Evolutionary conservation across 1,140 invertebrate genomes (phyloP).

Genomic region (Penaeus japonicus): DNA sequence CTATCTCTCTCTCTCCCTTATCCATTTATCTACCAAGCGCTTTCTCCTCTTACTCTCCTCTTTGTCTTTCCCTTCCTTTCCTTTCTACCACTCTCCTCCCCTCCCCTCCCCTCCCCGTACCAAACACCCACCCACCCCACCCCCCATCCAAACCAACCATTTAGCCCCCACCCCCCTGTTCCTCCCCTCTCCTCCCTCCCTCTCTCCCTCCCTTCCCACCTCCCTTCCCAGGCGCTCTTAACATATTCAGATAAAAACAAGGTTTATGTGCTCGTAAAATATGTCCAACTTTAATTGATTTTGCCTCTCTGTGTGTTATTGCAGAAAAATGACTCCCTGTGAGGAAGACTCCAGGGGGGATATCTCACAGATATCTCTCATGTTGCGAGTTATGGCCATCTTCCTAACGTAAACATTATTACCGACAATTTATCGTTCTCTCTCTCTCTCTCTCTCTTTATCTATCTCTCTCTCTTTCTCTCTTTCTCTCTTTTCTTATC

Average conservation of each 20-base stretch:
- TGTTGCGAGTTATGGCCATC: slow-evolving; percentile 20
- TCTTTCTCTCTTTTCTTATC: too few species aligned
- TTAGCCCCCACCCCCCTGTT: not conserved
- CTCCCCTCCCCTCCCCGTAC: not conserved
- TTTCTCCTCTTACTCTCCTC: not conserved
- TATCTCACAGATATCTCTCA: slow-evolving; percentile 14
- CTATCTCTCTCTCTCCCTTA: not conserved
- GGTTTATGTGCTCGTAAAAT: slow-evolving; percentile 47
- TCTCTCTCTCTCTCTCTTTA: not conserved
- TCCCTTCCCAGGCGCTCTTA: slow-evolving; percentile 34
- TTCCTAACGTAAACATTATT: slow-evolving; percentile 32
- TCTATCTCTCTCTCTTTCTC: not conserved
- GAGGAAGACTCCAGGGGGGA: not conserved
- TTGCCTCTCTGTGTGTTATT: slow-evolving; percentile 47
- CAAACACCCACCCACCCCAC: not conserved
- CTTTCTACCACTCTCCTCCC: not conserved
- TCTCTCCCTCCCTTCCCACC: not conserved
- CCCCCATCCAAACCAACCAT: not conserved
- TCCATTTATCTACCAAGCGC: not conserved
- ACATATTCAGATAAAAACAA: slow-evolving; percentile 49
- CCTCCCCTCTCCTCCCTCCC: not conserved
- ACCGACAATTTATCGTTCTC: not conserved
- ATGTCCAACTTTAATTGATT: slow-evolving; percentile 52
- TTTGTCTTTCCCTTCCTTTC: not conserved
- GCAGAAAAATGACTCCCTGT: slow-evolving; percentile 30